Evolutionary conservation across 2,888 invertebrate species (phyloP).

Genomic region (Timandra comae): DNA sequence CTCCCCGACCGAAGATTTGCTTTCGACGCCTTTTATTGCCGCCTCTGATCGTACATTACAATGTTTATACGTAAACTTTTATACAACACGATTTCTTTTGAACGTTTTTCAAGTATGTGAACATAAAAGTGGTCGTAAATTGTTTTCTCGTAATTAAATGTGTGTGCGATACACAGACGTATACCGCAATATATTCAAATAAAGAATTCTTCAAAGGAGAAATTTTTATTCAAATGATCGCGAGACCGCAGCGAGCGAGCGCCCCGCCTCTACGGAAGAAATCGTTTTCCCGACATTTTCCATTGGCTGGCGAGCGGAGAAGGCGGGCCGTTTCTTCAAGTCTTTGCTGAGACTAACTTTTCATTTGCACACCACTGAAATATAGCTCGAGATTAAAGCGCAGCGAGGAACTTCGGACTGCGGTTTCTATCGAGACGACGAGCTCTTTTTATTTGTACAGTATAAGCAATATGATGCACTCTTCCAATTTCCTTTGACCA

Average conservation of each 20-base stretch:
- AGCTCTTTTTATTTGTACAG: conserved; percentile 35
- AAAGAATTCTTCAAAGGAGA: conserved; percentile 70
- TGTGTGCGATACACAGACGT: conserved; percentile 24
- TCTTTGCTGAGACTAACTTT: conserved; percentile 67
- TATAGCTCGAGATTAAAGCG: conserved; percentile 70
- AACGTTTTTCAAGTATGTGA: conserved; percentile 11
- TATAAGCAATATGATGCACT: conserved; percentile 34
- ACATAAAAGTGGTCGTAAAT: conserved; percentile 22
- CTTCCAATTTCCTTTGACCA: conserved; percentile 28
- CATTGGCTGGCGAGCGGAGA: conserved; percentile 64
- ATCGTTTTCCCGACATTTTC: conserved; percentile 69
- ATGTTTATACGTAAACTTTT: conserved; percentile 6
- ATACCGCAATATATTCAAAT: conserved; percentile 64
- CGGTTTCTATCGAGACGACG: conserved; percentile 55
- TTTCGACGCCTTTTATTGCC: conserved; percentile 7
- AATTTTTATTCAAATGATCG: conserved; percentile 69
- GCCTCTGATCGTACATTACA: no score
- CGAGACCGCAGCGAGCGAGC: conserved; percentile 53
- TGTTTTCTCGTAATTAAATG: conserved; percentile 24
- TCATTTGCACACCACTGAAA: conserved; percentile 73
- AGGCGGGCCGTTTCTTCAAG: conserved; percentile 63
- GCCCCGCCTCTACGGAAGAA: conserved; percentile 71
- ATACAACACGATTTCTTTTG: conserved; percentile 4
- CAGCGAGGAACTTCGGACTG: conserved; percentile 60
- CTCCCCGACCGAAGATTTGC: conserved; percentile 8